A percentile compares a stretch with the other conserved stretches of the same genome.
Evolutionary conservation across 2,888 invertebrate species (phyloP).

Genomic region (Chromoteleia sp.): DNA sequence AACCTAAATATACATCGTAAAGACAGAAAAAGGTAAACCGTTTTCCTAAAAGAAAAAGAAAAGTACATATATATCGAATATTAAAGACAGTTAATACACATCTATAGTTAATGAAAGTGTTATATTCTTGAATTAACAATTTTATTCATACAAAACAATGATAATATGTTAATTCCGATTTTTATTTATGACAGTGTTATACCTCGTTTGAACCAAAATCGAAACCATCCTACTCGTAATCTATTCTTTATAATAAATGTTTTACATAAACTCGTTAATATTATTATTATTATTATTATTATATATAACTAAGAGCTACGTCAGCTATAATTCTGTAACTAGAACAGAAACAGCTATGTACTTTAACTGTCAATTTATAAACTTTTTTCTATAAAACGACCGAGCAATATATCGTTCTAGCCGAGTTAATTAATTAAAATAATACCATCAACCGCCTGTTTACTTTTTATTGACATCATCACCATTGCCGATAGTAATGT

Average conservation of each 20-base stretch:
- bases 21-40: too few species aligned
- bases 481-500: slow-evolving; percentile 17
- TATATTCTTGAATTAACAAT: too few species aligned
- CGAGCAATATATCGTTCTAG: slow-evolving; percentile 17
- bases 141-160: too few species aligned
- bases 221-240: background rate
- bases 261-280: slow-evolving; percentile 16
- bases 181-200: too few species aligned
- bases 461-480: slow-evolving; percentile 37
- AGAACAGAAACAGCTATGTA: slow-evolving; percentile 1
- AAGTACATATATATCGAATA: too few species aligned
- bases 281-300: too few species aligned
- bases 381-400: slow-evolving; percentile 21
- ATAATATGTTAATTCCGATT: too few species aligned
- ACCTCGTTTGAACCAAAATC: too few species aligned
- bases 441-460: slow-evolving; percentile 18
- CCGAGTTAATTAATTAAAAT: slow-evolving; percentile 47
- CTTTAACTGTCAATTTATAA: background rate
- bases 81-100: too few species aligned
- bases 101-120: too few species aligned
- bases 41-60: too few species aligned
- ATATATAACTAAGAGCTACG: background rate
- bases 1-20: too few species aligned
- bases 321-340: slow-evolving; percentile 5
- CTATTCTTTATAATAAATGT: background rate